Evolutionary conservation across 2,888 invertebrate genomes (phyloP), one percentile per base, ranked within the genome.

Genomic region (Nemapogon koenigi): DNA sequence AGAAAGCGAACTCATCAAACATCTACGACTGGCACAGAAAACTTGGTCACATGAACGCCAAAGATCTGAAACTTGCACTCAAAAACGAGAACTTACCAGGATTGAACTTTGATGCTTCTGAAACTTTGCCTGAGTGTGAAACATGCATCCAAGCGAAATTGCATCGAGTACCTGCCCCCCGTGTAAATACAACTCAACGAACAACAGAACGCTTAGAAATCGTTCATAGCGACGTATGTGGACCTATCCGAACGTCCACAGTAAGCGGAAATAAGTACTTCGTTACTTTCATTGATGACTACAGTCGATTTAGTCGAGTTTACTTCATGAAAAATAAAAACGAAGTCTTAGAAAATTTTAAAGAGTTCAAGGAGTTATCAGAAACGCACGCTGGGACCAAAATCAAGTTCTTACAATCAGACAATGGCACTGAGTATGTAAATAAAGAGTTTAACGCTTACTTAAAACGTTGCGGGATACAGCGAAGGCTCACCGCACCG

Each of bases 401-500:
- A 27, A 27, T 27, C n/a, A 27, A 27, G 14, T 13, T 27, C n/a
- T n/a, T n/a, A n/a, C n/a, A n/a, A n/a, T n/a, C n/a, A n/a, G n/a
- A n/a, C n/a, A n/a, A n/a, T n/a, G n/a, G n/a, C n/a, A n/a, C n/a
- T n/a, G n/a, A n/a, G n/a, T n/a, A n/a, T n/a, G n/a, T n/a, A n/a
- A n/a, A n/a, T 27, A 27, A 27, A 7, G 14, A 27, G 4, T 6
- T 27, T 27, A 14, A 27, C 11, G n/a, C 28, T n/a, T 27, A 27
- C 28, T 27, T 27, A 27, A 27, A 27, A 14, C n/a, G 14, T 13
- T 13, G 14, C n/a, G 55, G 53, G 13, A 58, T 54, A 2, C 16
- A 30, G 2, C 49, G 51, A 35, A 40, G 49, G 37, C 40, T 42
- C 1, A 43, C 51, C 1, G 41, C 42, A 4, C 46, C 58, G 0